These are phyloP conservation scores for Choloepus didactylus DNA, from an alignment of 2,797 vertebrate genomes.

Conservation along the genomic window DNA sequence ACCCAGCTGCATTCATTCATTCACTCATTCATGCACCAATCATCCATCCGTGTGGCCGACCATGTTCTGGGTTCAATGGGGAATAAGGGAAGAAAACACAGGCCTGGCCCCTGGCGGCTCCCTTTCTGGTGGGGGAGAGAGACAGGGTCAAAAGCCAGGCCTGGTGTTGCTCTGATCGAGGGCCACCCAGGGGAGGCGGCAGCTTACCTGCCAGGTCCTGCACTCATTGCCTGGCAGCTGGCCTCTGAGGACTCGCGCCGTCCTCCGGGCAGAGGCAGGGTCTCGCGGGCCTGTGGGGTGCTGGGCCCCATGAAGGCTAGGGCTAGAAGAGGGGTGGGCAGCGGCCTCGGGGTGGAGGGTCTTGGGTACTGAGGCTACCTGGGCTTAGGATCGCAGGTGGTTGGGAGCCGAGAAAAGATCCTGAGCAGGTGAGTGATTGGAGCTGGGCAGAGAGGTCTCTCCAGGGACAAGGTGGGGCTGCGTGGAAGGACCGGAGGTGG, in stretches of 20 bases:
- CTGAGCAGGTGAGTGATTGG: neutral
- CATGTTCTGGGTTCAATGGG: neutral
- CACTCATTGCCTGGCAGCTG: neutral
- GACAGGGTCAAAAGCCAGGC: neutral
- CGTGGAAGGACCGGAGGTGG: no score
- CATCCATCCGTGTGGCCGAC: neutral
- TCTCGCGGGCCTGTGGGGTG: neutral
- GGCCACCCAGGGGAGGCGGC: neutral
- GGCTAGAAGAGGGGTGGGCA: rapidly evolving
- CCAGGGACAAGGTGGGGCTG: neutral
- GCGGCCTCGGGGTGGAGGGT: neutral
- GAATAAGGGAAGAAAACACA: neutral
- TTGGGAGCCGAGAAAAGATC: no score
- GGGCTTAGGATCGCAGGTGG: neutral
- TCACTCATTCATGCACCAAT: rapidly evolving
- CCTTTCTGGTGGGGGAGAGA: neutral
- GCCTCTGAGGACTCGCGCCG: neutral
- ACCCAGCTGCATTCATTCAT: neutral
- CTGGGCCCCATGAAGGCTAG: rapidly evolving
- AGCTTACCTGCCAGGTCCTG: neutral
- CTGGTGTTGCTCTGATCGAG: no score
- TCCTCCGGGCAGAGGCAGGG: neutral
- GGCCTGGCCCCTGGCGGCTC: neutral
- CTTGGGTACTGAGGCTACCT: neutral
- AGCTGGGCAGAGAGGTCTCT: neutral